A percentile compares a stretch with the other conserved stretches of the same genome.
phyloP scores from a whole-genome alignment of 2,888 invertebrate species.

The Nemoura dubitans region DNA sequence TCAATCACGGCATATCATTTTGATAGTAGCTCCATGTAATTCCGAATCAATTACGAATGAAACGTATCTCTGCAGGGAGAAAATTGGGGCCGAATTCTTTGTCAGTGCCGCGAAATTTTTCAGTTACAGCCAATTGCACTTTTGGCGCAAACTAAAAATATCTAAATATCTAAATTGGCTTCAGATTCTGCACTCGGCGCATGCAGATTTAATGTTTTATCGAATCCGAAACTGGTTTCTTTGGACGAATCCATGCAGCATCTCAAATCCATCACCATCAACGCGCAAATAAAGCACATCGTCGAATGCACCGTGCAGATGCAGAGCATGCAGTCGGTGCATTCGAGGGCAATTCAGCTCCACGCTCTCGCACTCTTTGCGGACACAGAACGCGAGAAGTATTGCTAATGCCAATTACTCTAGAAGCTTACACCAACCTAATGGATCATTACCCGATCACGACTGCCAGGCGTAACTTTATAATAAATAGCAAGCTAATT shows the following conservation, averaged over 20 bases:
- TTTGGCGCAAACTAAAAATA: no score
- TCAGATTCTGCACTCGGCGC: background rate
- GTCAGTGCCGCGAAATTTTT: background rate
- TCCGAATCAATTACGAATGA: background rate
- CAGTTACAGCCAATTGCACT: no score
- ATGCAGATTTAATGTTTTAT: background rate
- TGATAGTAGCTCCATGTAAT: background rate
- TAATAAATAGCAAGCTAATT: conserved; percentile 37
- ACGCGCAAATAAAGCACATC: background rate
- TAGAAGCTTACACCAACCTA: background rate
- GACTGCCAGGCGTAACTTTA: conserved; percentile 1
- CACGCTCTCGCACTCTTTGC: background rate
- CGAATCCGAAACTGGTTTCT: background rate
- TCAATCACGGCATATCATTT: background rate
- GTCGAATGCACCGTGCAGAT: background rate
- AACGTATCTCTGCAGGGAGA: background rate
- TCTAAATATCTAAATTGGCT: background rate
- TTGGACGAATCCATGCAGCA: background rate
- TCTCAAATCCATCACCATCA: background rate
- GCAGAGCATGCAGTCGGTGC: no score
- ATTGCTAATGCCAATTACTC: conserved; percentile 16
- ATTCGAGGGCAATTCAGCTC: background rate
- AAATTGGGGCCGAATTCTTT: background rate
- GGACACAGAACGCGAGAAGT: background rate
- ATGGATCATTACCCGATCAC: conserved; percentile 1